Evolutionary conservation across 2,888 invertebrate species (phyloP), one percentile per base, ranked within the genome.

Genomic region (Anthoptus insignis): DNA sequence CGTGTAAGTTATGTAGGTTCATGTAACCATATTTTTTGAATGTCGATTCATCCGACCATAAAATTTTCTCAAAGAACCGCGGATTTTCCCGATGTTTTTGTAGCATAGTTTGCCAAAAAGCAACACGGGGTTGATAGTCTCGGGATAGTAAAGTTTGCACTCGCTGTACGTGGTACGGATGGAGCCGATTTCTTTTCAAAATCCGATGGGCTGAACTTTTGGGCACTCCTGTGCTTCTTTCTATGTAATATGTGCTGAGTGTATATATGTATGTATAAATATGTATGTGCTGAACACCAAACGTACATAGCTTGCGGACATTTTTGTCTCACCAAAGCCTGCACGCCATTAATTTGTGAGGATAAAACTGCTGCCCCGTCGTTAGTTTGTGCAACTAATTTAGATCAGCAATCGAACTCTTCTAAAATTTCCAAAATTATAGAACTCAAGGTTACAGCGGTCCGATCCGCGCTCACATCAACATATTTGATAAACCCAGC

Each of bases 351-450:
- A 21, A 75, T 66, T 37, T 77, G 68, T 22, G 73, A 75, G 24
- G 73, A 65, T 70, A 76, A 74, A 7, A 81, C 77, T 22, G 76
- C 70, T 4, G 76, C 79, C 8, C 78, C 80, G 58, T 81, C 76
- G 59, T 81, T 81, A 21, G 74, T 79, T 72, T 81, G 80, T 9
- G 76, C 77, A 27, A 81, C 63, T 52, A 81, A 68, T 75, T 81
- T 80, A 14, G 71, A 34, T 45, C 63, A 57, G 59, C 74, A 69
- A 27, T 75, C 57, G 37, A 72, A 75, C 29, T 76, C 66, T 52
- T 70, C 45, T 39, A 78, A 50, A 27, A n/a, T n/a, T n/a, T n/a
- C n/a, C n/a, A n/a, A n/a, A n/a, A n/a, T n/a, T n/a, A n/a, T n/a
- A n/a, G n/a, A n/a, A n/a, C n/a, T n/a, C n/a, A n/a, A n/a, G n/a